Percentiles rank a stretch among this genome's conserved stretches.
phyloP scores from a whole-genome alignment of 1,140 invertebrate genomes.

The Aphelenchoides besseyi region DNA sequence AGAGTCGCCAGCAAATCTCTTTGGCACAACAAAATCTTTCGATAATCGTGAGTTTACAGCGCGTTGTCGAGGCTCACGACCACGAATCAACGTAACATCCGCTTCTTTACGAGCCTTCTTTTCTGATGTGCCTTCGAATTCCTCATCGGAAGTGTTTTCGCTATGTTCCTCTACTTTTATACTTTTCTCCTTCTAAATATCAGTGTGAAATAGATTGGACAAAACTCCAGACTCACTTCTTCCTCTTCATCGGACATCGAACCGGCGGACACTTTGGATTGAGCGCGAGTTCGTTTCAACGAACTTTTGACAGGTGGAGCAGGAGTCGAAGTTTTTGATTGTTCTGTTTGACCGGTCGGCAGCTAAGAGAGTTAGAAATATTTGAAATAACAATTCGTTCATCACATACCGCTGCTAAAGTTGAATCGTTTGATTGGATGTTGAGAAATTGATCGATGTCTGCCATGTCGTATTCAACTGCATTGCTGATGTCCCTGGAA shows the following conservation, averaged over 20 bases:
- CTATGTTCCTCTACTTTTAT: not conserved
- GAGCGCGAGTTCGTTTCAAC: not conserved
- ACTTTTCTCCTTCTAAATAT: not conserved
- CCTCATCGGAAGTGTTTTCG: not conserved
- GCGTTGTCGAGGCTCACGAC: conserved; percentile 8
- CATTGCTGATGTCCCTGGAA: not conserved
- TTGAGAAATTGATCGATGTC: conserved; percentile 2
- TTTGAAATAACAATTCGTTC: too few species aligned
- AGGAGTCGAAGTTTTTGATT: too few species aligned
- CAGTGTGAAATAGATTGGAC: not conserved
- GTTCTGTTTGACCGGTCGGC: too few species aligned
- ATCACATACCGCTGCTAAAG: not conserved
- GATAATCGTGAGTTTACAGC: not conserved
- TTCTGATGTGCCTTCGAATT: not conserved
- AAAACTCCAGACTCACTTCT: too few species aligned
- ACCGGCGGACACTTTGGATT: not conserved
- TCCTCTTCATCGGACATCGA: not conserved
- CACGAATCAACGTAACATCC: conserved; percentile 10
- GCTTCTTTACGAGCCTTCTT: not conserved
- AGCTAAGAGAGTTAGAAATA: too few species aligned
- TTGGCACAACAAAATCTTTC: conserved; percentile 20
- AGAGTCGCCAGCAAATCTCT: conserved; percentile 7
- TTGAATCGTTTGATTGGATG: conserved; percentile 3
- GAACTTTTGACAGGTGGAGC: conserved; percentile 3
- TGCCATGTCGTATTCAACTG: not conserved